These are phyloP conservation scores for Steinernema khuongi DNA, from an alignment of 1,140 invertebrate species.

Conservation along the genomic window DNA sequence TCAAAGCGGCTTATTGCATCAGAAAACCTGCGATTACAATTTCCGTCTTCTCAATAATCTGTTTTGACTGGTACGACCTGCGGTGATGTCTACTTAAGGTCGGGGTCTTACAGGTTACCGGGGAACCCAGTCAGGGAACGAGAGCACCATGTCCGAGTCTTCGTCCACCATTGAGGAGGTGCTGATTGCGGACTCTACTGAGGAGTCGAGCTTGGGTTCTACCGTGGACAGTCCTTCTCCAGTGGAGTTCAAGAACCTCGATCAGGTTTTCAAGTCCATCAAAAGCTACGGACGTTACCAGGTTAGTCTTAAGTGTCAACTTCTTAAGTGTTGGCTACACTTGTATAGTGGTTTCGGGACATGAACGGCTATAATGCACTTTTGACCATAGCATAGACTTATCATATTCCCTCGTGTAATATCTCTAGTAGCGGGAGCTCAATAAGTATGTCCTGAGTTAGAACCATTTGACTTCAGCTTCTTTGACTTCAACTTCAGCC, in stretches of 20 bases:
- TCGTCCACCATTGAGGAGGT: neutral
- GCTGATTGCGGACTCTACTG: neutral
- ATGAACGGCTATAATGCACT: neutral
- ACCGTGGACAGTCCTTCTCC: neutral
- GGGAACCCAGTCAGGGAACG: neutral
- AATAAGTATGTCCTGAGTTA: too few relatives aligned
- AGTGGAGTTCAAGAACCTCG: conserved; percentile 5
- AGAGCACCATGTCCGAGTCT: neutral
- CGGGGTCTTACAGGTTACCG: neutral
- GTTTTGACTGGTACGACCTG: neutral
- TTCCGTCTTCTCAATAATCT: neutral
- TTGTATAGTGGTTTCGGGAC: neutral
- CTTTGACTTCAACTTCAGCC: too few relatives aligned
- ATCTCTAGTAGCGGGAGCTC: too few relatives aligned
- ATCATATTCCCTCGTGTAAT: too few relatives aligned
- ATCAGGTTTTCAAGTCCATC: conserved; percentile 36
- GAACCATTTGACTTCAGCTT: too few relatives aligned
- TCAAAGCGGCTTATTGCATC: conserved; percentile 8
- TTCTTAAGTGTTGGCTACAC: neutral
- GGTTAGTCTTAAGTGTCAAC: conserved; percentile 22
- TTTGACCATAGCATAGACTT: too few relatives aligned
- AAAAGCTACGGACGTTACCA: conserved; percentile 40
- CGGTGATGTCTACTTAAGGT: neutral
- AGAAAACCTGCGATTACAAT: conserved; percentile 1
- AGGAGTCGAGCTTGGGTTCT: neutral